A percentile compares a stretch with the other conserved stretches of the same genome.
Evolutionary conservation across 2,113 vertebrate genomes (phyloP).

Genomic region (Lichenostomus cassidix): DNA sequence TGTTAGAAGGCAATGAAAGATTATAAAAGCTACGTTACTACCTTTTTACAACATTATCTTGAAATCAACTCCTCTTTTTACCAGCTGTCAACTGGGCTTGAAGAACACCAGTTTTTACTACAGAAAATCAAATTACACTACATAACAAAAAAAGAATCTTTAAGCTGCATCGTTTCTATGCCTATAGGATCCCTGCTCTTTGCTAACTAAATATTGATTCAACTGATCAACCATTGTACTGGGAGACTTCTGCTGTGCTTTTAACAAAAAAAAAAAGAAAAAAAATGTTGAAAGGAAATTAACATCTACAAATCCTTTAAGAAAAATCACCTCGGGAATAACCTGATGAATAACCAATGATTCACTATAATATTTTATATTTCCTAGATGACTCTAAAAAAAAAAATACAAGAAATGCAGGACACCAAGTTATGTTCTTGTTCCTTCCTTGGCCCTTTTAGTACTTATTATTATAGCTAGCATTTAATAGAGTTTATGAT

Average conservation of each 20-base stretch:
- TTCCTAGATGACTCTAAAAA: background rate
- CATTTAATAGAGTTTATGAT: background rate
- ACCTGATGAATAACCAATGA: background rate
- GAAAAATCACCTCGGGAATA: background rate
- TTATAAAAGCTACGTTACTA: background rate
- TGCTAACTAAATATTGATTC: background rate
- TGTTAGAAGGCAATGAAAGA: background rate
- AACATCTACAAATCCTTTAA: background rate
- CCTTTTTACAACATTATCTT: background rate
- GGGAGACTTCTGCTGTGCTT: background rate
- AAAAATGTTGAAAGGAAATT: background rate
- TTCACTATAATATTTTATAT: background rate
- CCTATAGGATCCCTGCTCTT: background rate
- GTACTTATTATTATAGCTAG: background rate
- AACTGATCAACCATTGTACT: background rate
- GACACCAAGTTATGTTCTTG: background rate
- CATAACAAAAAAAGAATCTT: background rate
- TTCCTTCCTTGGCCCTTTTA: background rate
- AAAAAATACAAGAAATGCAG: background rate
- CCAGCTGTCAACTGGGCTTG: background rate
- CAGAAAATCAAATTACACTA: background rate
- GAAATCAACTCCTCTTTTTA: background rate
- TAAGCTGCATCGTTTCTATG: background rate
- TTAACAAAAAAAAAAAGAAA: background rate
- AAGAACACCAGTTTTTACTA: background rate